These are phyloP conservation scores for Merops nubicus DNA, from an alignment of 2,113 vertebrate species.

Conservation along the genomic window DNA sequence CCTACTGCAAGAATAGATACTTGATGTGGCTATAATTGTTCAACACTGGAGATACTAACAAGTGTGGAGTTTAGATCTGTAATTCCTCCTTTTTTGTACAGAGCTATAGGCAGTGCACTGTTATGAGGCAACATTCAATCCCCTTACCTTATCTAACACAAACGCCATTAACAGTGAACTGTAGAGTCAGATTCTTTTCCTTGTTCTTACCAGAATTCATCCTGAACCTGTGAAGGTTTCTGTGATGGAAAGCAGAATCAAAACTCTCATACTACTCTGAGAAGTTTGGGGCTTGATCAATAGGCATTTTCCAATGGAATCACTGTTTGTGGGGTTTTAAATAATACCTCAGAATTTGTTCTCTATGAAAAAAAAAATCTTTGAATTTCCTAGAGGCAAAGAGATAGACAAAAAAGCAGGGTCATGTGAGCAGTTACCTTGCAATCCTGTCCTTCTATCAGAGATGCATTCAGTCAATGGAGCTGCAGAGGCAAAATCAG, in stretches of 20 bases:
- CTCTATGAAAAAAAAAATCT: background rate
- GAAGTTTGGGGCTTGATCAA: background rate
- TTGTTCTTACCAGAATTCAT: background rate
- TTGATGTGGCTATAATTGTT: background rate
- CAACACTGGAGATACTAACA: background rate
- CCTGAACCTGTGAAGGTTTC: background rate
- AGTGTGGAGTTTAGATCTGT: rapidly evolving
- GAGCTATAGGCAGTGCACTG: background rate
- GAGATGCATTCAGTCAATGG: background rate
- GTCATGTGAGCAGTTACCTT: background rate
- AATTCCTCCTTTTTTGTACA: background rate
- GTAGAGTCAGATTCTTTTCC: background rate
- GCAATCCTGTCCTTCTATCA: background rate
- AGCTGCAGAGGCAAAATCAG: background rate
- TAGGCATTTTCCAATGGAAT: background rate
- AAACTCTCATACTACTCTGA: background rate
- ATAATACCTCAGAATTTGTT: background rate
- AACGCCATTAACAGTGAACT: background rate
- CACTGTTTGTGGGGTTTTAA: background rate
- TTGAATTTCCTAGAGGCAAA: background rate
- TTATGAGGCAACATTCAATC: background rate
- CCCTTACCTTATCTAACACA: background rate
- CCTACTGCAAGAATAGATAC: background rate
- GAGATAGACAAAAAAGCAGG: background rate
- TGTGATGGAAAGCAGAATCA: background rate